Evolutionary conservation across 2,888 invertebrate genomes (phyloP), one percentile per base, ranked within the genome.

Genomic region (Eupithecia dodoneata): DNA sequence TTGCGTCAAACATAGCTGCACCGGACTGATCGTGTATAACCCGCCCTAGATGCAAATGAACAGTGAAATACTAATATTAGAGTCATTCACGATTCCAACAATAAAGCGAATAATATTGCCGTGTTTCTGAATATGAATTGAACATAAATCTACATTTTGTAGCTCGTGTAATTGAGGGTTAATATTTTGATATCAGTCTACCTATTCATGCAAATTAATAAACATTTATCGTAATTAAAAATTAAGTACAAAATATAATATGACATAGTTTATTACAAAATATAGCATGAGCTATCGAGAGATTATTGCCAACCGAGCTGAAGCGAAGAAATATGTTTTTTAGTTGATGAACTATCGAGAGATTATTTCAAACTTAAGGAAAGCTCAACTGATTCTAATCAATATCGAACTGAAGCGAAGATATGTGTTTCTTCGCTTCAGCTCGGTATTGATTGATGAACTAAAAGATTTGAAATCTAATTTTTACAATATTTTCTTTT

Each of bases 21-120:
- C 4, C 7, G 30, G 13, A 63, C n/a, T 59, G 41, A 45, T 73
- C 76, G 73, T 73, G 69, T 71, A 15, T 18, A 73, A 69, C 44
- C 9, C 13, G 49, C 78, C 59, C 71, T 70, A 71, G 71, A 86
- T 87, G 85, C 82, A 86, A 89, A 90, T 79, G 76, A 76, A 79
- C 77, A 72, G 59, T 76, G 74, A 67, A 76, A 66, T 49, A 71
- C 75, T 75, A 79, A 79, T 70, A 67, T 74, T 72, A 67, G 30
- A 67, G 71, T 75, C 76, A 73, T 76, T 76, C 76, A 73, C 70
- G 76, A 63, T 75, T 76, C 76, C 15, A 76, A 71, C 78, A 76
- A 74, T 78, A 71, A 76, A 76, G 79, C 73, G 73, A 79, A 76
- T 78, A 75, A 72, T 73, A 76, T 75, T 75, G 67, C 67, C 42